These are phyloP conservation scores for Drosophila buzzatii DNA, from an alignment of 2,888 invertebrate species.

Conservation along the genomic window DNA sequence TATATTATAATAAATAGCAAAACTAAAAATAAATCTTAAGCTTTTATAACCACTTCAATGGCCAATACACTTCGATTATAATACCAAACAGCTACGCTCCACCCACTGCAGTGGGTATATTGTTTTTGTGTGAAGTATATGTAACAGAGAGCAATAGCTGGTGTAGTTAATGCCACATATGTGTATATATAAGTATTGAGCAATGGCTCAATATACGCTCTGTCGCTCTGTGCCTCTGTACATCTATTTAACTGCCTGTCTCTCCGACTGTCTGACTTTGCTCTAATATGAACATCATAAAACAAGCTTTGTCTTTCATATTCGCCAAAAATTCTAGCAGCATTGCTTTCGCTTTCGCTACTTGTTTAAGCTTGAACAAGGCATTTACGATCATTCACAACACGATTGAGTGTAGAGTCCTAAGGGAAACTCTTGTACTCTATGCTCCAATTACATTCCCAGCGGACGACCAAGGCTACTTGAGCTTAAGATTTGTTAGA, in stretches of 20 bases:
- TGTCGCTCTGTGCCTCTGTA: not conserved
- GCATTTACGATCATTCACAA: too few species aligned
- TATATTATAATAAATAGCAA: not conserved
- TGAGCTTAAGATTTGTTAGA: too few species aligned
- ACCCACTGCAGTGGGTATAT: not conserved
- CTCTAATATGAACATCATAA: too few species aligned
- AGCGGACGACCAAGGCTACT: too few species aligned
- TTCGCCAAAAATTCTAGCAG: too few species aligned
- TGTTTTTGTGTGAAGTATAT: not conserved
- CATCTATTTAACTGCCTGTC: not conserved
- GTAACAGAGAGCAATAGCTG: not conserved
- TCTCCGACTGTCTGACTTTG: not conserved
- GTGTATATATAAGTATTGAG: not conserved
- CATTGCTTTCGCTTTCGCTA: too few species aligned
- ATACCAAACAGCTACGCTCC: not conserved
- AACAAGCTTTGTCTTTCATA: too few species aligned
- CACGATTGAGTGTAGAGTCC: too few species aligned
- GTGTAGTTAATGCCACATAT: not conserved
- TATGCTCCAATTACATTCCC: too few species aligned
- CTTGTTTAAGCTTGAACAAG: too few species aligned
- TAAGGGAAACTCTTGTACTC: too few species aligned
- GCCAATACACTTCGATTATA: conserved; percentile 8
- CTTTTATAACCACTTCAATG: not conserved
- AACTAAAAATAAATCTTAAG: not conserved
- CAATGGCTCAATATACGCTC: not conserved